Evolutionary conservation across 1,140 invertebrate genomes (phyloP), one percentile per base, ranked within the genome.

Genomic region (Varroa destructor): DNA sequence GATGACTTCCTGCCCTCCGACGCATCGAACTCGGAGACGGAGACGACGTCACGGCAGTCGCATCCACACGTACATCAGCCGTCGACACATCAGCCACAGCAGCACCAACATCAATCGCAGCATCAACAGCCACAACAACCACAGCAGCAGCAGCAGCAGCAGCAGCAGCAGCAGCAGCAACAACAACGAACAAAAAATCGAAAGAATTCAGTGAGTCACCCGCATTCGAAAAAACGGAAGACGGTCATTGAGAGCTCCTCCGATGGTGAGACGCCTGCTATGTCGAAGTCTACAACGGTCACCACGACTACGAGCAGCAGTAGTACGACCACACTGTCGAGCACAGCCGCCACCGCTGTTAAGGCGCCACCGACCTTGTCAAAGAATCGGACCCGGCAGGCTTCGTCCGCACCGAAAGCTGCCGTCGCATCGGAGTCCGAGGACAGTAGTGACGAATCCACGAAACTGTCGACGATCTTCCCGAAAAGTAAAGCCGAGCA

Each of bases 211-310:
- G 73, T 72, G 56, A 74, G 51, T 61, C 71, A 54, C 56, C 61
- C 46, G 71, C 55, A 43, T 55, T 51, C 46, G 2, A 77, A 78
- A 70, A 77, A 77, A 64, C 61, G 73, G 10, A 77, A 77, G 56
- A 56, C 75, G 43, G 72, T 75, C 14, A 75, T 73, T 14, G 71
- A 56, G n/a, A 74, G 64, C 57, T 76, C 74, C n/a, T 75, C 74
- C 6, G 46, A 55, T 55, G 73, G 72, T 57, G 71, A 72, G 8
- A 55, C 55, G 12, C 42, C 25, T 25, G 36, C 43, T n/a, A 72
- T 40, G 55, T n/a, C 72, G 14, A 73, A 64, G 14, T 14, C 43
- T 6, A 40, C 43, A 25, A 25, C 61, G 14, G 14, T 37, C 12
- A 40, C 10, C 46, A 14, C 61, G 1, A 46, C 61, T 40, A n/a